Evolutionary conservation across 2,888 invertebrate genomes (phyloP).

Genomic region (Rotaria magnacalcarata): DNA sequence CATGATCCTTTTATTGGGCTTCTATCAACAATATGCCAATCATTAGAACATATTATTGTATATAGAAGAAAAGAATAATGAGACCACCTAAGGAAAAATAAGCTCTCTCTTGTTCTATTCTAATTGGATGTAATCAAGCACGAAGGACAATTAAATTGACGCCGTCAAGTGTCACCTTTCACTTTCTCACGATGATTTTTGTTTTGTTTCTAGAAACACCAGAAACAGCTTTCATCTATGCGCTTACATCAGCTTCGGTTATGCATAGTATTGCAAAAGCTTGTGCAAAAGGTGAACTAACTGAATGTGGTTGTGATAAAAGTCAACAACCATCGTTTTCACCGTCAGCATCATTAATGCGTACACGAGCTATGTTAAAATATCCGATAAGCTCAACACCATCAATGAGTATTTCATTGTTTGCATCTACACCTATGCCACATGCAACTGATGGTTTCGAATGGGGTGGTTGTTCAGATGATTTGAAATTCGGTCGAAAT

Average conservation of each 20-base stretch:
- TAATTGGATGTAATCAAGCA: constrained; percentile 29
- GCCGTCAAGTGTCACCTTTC: constrained; percentile 32
- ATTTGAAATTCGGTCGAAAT: constrained; percentile 86
- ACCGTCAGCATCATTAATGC: background rate
- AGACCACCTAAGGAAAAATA: constrained; percentile 23
- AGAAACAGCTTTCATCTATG: constrained; percentile 92
- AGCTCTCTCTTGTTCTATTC: constrained; percentile 23
- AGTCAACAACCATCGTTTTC: constrained; percentile 68
- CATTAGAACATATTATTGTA: background rate
- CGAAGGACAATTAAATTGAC: constrained; percentile 26
- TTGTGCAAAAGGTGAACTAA: constrained; percentile 87
- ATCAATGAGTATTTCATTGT: background rate
- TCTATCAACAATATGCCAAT: background rate
- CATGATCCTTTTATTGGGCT: background rate
- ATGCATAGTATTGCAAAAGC: constrained; percentile 89
- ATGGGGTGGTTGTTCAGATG: constrained; percentile 95
- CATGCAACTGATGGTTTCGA: constrained; percentile 62
- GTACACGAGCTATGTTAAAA: background rate
- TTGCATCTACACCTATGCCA: background rate
- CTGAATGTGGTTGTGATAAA: constrained; percentile 87
- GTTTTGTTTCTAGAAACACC: constrained; percentile 62
- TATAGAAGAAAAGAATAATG: background rate
- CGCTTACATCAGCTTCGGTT: constrained; percentile 88
- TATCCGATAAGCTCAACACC: background rate
- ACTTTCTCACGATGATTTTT: constrained; percentile 23